Base-by-base conservation (phyloP, 2,113 vertebrate genomes). In the Smithornis capensis region DNA sequence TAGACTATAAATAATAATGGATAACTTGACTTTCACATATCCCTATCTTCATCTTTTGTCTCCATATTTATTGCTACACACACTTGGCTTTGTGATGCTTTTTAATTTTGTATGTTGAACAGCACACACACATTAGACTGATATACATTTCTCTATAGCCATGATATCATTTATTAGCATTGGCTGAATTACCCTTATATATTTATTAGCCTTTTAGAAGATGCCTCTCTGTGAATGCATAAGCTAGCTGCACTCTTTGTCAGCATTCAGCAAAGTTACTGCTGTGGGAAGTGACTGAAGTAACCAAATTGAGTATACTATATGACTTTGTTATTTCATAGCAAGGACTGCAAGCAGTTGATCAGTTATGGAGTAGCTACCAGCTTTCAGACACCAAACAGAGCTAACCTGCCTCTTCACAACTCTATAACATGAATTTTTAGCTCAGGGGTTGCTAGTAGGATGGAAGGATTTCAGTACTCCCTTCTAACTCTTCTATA, bases 151-250 rank as follows among this genome's bases (percentile, higher is more conserved):
- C 77, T 74, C 52, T 17, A 64, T n/a, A 83, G 62, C 64, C 50
- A 37, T 95, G 89, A 89, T 56, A 87, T 87, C 55, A 92, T 92
- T 94, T 87, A 55, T 90, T 77, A 88, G 50, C 85, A 91, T 52
- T 62, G 69, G 59, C 47, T 69, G 85, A 95, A 76, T 76, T 91
- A 81, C 57, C 53, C 62, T 75, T 80, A 62, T 53, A 21, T 52
- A 57, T 85, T 95, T 94, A 87, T 96, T 95, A 95, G 56, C 85
- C 90, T 92, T 94, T 88, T 4, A 25, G 57, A 92, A 96, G 79
- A 92, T 69, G 55, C 74, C 38, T 89, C 31, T 90, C 83, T 90
- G 23, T 83, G 75, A 81, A 40, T 47, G 47, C 71, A 65, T 79
- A 92, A 95, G 49, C 35, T 60, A 35, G 38, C 22, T 77, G 15